phyloP scores from a whole-genome alignment of 2,113 vertebrate genomes.

The Rhipidura dahli region DNA sequence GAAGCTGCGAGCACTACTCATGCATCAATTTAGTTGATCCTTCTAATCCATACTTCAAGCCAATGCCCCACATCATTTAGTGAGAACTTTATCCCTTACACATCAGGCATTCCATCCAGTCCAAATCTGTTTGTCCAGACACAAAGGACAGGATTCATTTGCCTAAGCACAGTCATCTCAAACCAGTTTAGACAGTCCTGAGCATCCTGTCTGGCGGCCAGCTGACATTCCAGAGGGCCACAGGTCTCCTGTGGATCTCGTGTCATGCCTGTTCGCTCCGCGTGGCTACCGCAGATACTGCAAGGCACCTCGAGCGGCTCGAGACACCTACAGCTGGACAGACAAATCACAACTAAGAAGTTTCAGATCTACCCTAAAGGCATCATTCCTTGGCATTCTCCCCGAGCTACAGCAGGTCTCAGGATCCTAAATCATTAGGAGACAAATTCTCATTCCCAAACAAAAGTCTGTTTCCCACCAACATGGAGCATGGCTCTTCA shows the following conservation, averaged over 20 bases:
- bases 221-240: not conserved
- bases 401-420: not conserved
- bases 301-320: not conserved
- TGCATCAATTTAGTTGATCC: not conserved
- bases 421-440: not conserved
- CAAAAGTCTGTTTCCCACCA: not conserved
- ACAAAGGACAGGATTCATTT: not conserved
- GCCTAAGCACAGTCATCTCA: not conserved
- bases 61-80: not conserved
- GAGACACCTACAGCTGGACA: rapidly evolving
- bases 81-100: not conserved
- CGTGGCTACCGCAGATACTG: rapidly evolving
- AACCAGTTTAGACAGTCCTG: not conserved
- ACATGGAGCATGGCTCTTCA: not conserved
- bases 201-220: not conserved
- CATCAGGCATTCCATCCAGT: not conserved
- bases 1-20: not conserved
- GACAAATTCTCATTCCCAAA: not conserved
- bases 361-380: not conserved
- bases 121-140: not conserved
- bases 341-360: rapidly evolving
- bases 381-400: not conserved
- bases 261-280: rapidly evolving
- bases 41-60: constrained; percentile 31
- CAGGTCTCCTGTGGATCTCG: rapidly evolving